Base-by-base conservation (phyloP, 1,140 invertebrate genomes). In the Ceratina calcarata region DNA sequence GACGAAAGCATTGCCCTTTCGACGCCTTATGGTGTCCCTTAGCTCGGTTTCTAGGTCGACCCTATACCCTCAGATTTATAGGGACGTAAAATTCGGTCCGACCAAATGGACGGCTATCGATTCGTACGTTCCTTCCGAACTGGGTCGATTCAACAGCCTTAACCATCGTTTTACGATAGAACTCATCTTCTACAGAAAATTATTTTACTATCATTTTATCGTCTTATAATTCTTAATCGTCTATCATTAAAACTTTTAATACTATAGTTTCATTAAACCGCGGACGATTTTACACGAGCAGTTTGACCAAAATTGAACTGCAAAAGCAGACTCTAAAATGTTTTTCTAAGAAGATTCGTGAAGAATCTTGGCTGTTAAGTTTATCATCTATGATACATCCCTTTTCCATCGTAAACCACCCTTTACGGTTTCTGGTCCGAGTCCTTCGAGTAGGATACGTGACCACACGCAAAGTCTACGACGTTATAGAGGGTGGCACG, bases 391-490 rank as follows among this genome's bases (percentile, higher is more conserved):
- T 10, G 37, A 45, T 8, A 18, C 45, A 37, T 55, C 45, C 37
- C 72, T 15, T 45, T 22, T 18, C 51, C n/a, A 58, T 24, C 64
- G 32, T 49, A 24, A 13, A 27, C 27, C 20, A 80, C 51, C 66
- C 71, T 75, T 84, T 72, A 70, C 66, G 22, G 22, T 22, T 45
- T 22, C 13, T 32, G 20, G 60, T 76, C 67, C 82, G 76, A 75
- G 74, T 84, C 79, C 77, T 84, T 60, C 27, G 45, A 67, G 24
- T 27, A 68, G 68, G 57, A 82, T 82, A 81, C 78, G 78, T 77
- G 85, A 83, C 81, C 85, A 78, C 74, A 65, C 84, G 65, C 85
- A 83, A 86, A 74, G 61, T 75, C 66, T 58, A 57, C 62, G 68
- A 65, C 65, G 65, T 60, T 84, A 65, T 22, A 71, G 74, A 78